These are phyloP conservation scores for Syngnathus scovelli DNA, from an alignment of 2,113 vertebrate species.

Conservation along the genomic window DNA sequence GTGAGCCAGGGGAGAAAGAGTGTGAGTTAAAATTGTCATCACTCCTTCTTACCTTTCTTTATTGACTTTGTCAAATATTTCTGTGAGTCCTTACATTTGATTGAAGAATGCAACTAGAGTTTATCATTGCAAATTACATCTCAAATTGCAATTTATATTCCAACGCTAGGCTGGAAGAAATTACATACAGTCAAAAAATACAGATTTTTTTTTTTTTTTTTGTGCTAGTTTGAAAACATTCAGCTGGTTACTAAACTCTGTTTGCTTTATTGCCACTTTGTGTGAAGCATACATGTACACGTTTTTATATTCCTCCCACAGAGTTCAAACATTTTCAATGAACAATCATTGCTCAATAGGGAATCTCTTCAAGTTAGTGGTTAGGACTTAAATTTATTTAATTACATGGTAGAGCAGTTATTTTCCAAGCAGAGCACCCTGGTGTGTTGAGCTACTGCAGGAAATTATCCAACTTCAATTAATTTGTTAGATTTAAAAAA, in stretches of 20 bases:
- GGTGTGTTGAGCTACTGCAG: neutral
- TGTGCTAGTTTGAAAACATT: slow-evolving; percentile 1
- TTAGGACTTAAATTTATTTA: neutral
- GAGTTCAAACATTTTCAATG: neutral
- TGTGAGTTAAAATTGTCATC: slow-evolving; percentile 4
- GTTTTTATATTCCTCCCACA: neutral
- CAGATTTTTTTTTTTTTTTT: too few species aligned
- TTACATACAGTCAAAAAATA: neutral
- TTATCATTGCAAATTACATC: neutral
- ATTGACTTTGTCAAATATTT: neutral
- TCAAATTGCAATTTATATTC: slow-evolving; percentile 10
- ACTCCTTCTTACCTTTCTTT: slow-evolving; percentile 18
- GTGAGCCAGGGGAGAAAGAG: slow-evolving; percentile 11
- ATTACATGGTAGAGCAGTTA: neutral
- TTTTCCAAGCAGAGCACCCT: neutral
- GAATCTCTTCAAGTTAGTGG: neutral
- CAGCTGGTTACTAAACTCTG: neutral
- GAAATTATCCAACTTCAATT: neutral
- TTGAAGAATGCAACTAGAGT: slow-evolving; percentile 10
- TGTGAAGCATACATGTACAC: neutral
- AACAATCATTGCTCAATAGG: neutral
- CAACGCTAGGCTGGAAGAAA: neutral
- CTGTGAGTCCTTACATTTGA: neutral
- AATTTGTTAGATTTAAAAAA: neutral
- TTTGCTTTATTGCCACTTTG: neutral